A percentile compares a stretch with the other conserved stretches of the same genome.
Evolutionary conservation across 2,113 vertebrate species (phyloP).

Genomic region (Brienomyrus longianalis): DNA sequence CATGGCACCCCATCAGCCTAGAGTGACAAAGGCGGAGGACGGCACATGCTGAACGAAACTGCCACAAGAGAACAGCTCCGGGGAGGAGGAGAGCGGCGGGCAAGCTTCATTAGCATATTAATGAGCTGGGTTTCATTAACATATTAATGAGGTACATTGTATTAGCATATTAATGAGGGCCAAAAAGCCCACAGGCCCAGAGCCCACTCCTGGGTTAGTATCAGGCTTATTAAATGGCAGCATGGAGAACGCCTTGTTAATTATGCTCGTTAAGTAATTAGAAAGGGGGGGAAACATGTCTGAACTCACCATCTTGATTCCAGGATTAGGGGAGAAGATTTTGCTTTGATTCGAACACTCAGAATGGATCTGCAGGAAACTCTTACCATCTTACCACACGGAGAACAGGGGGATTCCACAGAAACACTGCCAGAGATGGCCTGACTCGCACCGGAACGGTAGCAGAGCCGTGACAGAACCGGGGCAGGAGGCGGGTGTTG

Average conservation of each 20-base stretch:
- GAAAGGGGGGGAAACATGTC: conserved; percentile 40
- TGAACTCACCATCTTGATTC: conserved; percentile 51
- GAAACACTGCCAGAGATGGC: neutral
- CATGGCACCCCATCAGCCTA: neutral
- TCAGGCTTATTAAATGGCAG: conserved; percentile 49
- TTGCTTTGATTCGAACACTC: conserved; percentile 32
- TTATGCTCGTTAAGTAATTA: conserved; percentile 57
- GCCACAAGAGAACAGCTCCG: neutral
- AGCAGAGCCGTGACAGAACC: neutral
- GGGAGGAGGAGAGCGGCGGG: conserved; percentile 19
- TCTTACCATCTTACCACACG: neutral
- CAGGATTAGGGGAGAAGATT: conserved; percentile 42
- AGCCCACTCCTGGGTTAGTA: conserved; percentile 36
- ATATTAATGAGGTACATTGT: conserved; percentile 27
- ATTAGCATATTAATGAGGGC: conserved; percentile 34
- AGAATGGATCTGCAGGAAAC: neutral
- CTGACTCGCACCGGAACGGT: neutral
- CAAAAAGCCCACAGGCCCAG: conserved; percentile 39
- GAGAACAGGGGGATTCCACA: neutral
- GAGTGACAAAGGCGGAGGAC: neutral
- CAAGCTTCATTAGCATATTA: conserved; percentile 30
- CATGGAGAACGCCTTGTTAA: conserved; percentile 54
- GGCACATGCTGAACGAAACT: neutral
- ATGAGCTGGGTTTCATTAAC: conserved; percentile 24
- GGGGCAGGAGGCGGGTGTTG: neutral